These are phyloP conservation scores for Macrotrachela quadricornifera DNA, from an alignment of 1,140 invertebrate species.

Conservation along the genomic window DNA sequence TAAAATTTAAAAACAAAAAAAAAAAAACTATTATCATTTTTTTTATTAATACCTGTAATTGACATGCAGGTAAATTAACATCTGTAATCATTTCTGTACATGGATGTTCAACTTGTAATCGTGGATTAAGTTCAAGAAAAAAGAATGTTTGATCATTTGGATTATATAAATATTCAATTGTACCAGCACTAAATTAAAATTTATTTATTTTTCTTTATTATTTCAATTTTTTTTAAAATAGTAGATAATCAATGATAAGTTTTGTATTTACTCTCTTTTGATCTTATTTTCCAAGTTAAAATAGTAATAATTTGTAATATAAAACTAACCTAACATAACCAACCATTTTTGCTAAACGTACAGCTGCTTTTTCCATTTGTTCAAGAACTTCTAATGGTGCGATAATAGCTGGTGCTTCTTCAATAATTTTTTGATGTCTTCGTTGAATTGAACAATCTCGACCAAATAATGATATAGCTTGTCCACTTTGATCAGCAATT, in stretches of 20 bases:
- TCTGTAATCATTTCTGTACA: conserved; percentile 99
- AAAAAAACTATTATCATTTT: too few species aligned
- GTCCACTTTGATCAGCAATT: conserved; percentile 87
- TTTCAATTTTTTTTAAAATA: too few species aligned
- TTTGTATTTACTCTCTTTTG: too few species aligned
- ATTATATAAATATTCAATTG: conserved; percentile 85
- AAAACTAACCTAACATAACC: conserved; percentile 50
- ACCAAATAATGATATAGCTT: conserved; percentile 91
- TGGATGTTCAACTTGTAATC: conserved; percentile 94
- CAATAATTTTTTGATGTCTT: conserved; percentile 97
- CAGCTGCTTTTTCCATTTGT: conserved; percentile 92
- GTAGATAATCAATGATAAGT: too few species aligned
- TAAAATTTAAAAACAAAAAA: too few species aligned
- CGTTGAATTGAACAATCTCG: conserved; percentile 96
- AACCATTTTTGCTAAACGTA: conserved; percentile 91
- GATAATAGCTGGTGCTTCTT: conserved; percentile 87
- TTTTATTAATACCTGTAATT: conserved; percentile 44
- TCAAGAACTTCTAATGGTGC: conserved; percentile 71
- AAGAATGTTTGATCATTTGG: conserved; percentile 63
- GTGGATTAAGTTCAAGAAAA: conserved; percentile 90
- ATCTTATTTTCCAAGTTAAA: too few species aligned
- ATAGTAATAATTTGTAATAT: too few species aligned
- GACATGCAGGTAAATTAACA: conserved; percentile 86
- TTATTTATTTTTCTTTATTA: too few species aligned
- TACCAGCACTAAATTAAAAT: conserved; percentile 53